Evolutionary conservation across 2,113 vertebrate genomes (phyloP).

Genomic region (Felis chaus): DNA sequence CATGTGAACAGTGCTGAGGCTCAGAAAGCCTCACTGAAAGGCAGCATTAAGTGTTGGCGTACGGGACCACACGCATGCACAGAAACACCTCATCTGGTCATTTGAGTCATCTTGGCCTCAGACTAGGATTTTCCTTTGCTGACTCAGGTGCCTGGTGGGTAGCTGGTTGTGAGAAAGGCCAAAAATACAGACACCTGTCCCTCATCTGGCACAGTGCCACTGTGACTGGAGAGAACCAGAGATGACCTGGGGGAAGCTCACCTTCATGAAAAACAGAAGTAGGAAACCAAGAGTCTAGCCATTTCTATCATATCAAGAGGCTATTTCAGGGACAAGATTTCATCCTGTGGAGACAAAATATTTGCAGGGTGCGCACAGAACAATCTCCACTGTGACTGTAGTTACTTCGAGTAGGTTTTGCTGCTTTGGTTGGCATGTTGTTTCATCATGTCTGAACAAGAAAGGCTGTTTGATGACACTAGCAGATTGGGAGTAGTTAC

Average conservation of each 20-base stretch:
- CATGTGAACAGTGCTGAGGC: neutral
- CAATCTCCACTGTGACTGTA: neutral
- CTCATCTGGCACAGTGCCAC: neutral
- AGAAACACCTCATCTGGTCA: neutral
- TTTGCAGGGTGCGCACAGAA: constrained; percentile 5
- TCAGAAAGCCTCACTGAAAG: neutral
- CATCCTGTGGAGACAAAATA: constrained; percentile 33
- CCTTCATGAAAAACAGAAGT: constrained; percentile 63
- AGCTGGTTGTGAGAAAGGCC: neutral
- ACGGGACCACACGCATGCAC: neutral
- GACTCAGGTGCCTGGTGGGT: neutral
- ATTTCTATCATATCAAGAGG: constrained; percentile 32
- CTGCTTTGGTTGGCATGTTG: neutral
- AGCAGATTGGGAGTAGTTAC: neutral
- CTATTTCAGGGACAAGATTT: constrained; percentile 6
- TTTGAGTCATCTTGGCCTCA: neutral
- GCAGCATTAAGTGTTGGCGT: neutral
- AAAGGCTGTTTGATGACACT: neutral
- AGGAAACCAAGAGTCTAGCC: constrained; percentile 46
- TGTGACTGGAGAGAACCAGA: neutral
- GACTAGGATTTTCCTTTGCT: neutral
- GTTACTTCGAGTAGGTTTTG: constrained; percentile 22
- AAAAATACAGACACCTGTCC: neutral
- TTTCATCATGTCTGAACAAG: neutral
- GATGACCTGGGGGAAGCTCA: neutral